These are phyloP conservation scores for Arvicanthis niloticus DNA, from an alignment of 2,113 vertebrate species.

Conservation along the genomic window DNA sequence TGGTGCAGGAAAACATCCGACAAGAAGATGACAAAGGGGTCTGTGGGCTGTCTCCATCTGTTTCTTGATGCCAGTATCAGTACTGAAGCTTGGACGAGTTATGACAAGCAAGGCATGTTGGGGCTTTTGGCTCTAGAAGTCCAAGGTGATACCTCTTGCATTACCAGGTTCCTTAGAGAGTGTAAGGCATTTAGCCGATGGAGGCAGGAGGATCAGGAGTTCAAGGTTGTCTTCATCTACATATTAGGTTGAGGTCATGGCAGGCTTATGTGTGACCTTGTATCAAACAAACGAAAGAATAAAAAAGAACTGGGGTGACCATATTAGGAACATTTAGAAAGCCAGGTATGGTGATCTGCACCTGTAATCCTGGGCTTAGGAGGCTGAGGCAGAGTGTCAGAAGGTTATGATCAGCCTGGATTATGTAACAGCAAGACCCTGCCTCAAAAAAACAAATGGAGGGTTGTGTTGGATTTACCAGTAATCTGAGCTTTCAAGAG, in stretches of 20 bases:
- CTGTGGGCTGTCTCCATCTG: not conserved
- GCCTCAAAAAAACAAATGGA: not conserved
- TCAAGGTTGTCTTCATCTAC: not conserved
- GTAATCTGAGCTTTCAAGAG: not conserved
- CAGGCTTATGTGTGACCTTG: not conserved
- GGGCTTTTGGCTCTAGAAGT: not conserved
- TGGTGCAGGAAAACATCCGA: not conserved
- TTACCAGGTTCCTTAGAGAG: not conserved
- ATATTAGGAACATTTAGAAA: not conserved
- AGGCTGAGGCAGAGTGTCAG: no score
- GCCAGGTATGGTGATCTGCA: not conserved
- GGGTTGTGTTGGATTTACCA: not conserved
- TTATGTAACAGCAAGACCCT: not conserved
- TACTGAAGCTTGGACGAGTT: not conserved
- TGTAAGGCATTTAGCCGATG: no score
- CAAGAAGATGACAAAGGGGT: not conserved
- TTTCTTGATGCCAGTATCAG: not conserved
- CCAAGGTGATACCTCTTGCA: not conserved
- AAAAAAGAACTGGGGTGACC: not conserved
- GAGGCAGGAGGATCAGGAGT: not conserved
- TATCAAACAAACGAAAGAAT: not conserved
- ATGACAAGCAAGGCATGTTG: not conserved
- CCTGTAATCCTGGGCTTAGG: not conserved
- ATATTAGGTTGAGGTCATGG: no score
- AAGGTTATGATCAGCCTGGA: not conserved